Base-by-base conservation (phyloP, 2,113 vertebrate genomes). In the Seriola dumerili region DNA sequence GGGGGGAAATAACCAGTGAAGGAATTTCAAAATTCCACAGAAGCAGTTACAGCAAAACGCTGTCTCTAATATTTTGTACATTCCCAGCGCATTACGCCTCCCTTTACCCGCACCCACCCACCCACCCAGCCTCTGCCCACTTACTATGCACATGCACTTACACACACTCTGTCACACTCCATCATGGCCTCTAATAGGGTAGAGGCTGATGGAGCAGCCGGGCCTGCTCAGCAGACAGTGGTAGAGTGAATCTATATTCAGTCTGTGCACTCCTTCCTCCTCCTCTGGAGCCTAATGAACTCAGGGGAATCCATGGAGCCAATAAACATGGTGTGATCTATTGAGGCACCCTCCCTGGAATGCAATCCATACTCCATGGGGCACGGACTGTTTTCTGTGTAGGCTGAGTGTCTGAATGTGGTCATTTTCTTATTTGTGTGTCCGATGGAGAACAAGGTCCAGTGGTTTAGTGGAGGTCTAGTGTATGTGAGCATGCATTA, bases 201-300 rank as follows among this genome's bases (percentile, higher is more conserved):
- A 48, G 12, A 57, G 83, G 81, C 87, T 88, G 90, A 91, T 85
- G 80, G 81, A 85, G 73, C 78, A 72, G 80, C 76, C 68, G 3
- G 62, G 74, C 80, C 82, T 83, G 79, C 75, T 86, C 87, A 90
- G 88, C 83, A 89, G 85, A 90, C 89, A 76, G 88, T 70, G 80
- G 84, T 58, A 8, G 54, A 87, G 69, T 78, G 76, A 86, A 92
- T 94, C 91, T 91, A 94, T 93, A 94, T 89, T 91, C 91, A 81
- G 87, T 88, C 89, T 89, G 48, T 63, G 85, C 84, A 73, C 74
- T 87, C 78, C 78, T 17, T 82, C 70, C 85, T 85, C 71, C 67
- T 86, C 64, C 81, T 81, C 88, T 70, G 83, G 90, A 93, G 88
- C 83, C 86, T 76, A 76, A 90, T 90, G 83, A 91, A 92, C 91